These are phyloP conservation scores for Panurus biarmicus DNA, from an alignment of 2,113 vertebrate species.

Conservation along the genomic window DNA sequence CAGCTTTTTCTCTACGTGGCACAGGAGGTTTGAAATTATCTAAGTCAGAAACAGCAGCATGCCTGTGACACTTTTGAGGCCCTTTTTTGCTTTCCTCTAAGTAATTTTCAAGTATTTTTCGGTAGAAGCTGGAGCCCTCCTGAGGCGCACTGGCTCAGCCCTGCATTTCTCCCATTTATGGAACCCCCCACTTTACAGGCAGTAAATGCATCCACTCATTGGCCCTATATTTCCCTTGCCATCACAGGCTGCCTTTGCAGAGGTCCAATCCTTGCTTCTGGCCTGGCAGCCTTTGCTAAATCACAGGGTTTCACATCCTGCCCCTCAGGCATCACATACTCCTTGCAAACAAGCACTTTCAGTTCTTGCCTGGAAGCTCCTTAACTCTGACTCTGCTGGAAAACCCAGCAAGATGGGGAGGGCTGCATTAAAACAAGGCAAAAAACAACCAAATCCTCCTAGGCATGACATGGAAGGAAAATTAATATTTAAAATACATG, in stretches of 20 bases:
- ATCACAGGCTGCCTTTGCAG: neutral
- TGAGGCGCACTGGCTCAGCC: neutral
- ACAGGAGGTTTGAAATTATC: neutral
- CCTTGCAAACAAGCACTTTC: neutral
- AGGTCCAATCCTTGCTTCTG: neutral
- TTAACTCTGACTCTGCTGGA: slow-evolving; percentile 1
- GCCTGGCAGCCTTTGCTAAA: neutral
- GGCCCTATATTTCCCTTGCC: neutral
- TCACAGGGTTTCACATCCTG: neutral
- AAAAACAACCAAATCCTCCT: neutral
- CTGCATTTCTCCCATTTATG: slow-evolving; percentile 12
- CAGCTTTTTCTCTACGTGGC: neutral
- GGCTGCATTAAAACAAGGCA: neutral
- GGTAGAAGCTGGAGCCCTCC: slow-evolving; percentile 13
- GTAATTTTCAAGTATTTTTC: slow-evolving; percentile 6
- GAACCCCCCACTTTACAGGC: neutral
- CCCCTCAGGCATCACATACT: neutral
- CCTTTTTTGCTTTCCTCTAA: neutral
- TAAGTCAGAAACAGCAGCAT: neutral
- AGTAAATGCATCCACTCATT: neutral
- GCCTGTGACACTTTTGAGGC: neutral
- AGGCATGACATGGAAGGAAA: neutral
- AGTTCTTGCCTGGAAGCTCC: neutral
- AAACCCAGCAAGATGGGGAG: neutral
- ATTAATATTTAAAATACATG: slow-evolving; percentile 33